Evolutionary conservation across 2,888 invertebrate genomes (phyloP), one percentile per base, ranked within the genome.

Genomic region (Idaea dimidiata): DNA sequence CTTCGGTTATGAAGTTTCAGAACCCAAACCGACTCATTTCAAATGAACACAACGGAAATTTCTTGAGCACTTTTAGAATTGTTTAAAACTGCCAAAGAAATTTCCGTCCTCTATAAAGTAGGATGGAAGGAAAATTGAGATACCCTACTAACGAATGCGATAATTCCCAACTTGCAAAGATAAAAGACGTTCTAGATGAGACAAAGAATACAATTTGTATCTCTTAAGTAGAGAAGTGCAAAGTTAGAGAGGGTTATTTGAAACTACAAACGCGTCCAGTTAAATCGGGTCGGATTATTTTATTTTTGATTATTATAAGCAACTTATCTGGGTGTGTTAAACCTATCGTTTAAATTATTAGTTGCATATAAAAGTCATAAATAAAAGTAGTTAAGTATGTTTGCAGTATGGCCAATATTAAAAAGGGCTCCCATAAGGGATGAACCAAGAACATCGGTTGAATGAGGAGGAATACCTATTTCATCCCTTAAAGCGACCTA

Each of bases 121-220:
- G 43, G 43, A 43, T 10, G 43, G 43, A 43, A 43, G 43, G 43
- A 43, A 43, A 43, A 43, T 43, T 43, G 2, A 43, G 43, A 43
- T 43, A 43, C 43, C 43, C 43, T 43, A 14, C 43, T 43, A 43
- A 43, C 43, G 10, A 43, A 43, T 43, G 43, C 43, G 43, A 43
- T 43, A 43, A 43, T 43, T 43, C 43, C 43, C 43, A 14, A 43
- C 43, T 43, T 43, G 14, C 43, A 43, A 43, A 43, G 10, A 43
- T 43, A 43, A 43, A 43, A 14, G 43, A 43, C 43, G 14, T 43
- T 14, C 43, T 43, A 43, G 43, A 43, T 43, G 43, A 43, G 43
- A 43, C 43, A 43, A 43, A 43, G 43, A 43, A 43, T 43, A 43
- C 43, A 43, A 43, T 43, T 43, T 43, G 43, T 43, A 43, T 43